Evolutionary conservation across 2,113 vertebrate genomes (phyloP).

Genomic region (Regulus satrapa): DNA sequence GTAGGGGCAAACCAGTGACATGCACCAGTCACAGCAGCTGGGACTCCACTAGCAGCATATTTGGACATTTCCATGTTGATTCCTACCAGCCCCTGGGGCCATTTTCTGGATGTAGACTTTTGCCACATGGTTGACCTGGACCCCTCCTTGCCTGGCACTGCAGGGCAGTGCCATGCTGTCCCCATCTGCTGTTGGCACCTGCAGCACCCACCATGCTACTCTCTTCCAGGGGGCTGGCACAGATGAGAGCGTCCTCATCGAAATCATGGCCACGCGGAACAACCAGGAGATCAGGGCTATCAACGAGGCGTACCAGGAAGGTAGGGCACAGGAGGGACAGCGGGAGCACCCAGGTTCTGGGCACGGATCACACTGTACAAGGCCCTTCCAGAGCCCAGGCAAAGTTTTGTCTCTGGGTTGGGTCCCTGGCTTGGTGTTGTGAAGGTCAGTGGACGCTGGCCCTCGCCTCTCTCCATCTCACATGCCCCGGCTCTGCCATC

Average conservation of each 20-base stretch:
- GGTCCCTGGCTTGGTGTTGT: neutral
- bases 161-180: fast-evolving
- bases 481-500: neutral
- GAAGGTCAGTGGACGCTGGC: fast-evolving
- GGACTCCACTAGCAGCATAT: neutral
- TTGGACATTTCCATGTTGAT: fast-evolving
- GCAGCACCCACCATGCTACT: neutral
- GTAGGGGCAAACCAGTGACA: neutral
- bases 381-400: neutral
- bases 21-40: neutral
- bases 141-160: neutral
- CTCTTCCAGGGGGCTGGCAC: slow-evolving; percentile 87
- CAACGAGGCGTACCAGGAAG: slow-evolving; percentile 79
- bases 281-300: slow-evolving; percentile 88
- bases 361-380: fast-evolving
- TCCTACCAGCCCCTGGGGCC: neutral
- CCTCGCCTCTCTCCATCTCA: neutral
- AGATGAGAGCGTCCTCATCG: slow-evolving; percentile 89
- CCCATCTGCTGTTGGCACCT: neutral
- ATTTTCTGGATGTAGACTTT: neutral
- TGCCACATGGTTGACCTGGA: neutral
- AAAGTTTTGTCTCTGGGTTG: neutral
- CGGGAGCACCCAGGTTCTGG: neutral
- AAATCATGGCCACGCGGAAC: slow-evolving; percentile 90
- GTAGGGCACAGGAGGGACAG: slow-evolving; percentile 34